Evolutionary conservation across 2,113 vertebrate genomes (phyloP).

Genomic region (Malurus elegans): DNA sequence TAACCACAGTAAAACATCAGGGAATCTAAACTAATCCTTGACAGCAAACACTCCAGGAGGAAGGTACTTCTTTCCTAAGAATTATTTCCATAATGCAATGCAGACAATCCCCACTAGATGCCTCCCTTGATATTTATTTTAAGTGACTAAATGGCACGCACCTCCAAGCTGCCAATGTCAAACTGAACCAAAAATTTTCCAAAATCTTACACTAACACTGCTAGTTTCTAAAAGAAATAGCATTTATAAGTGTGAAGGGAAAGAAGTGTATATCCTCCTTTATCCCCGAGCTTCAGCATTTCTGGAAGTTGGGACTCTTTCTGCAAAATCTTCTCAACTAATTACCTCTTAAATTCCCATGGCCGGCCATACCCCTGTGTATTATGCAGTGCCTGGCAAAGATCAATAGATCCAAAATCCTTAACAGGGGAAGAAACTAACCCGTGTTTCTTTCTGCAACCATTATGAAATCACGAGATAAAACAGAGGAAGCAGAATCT

Average conservation of each 20-base stretch:
- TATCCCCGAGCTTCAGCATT: neutral
- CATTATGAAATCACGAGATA: neutral
- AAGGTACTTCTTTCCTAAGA: neutral
- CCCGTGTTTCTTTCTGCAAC: neutral
- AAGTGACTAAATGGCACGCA: neutral
- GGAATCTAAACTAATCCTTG: neutral
- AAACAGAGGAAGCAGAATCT: neutral
- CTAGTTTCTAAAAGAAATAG: neutral
- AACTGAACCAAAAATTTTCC: neutral
- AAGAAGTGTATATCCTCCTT: neutral
- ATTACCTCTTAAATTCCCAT: neutral
- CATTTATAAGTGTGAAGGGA: fast-evolving
- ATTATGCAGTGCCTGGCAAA: neutral
- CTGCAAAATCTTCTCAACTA: neutral
- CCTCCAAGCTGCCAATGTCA: fast-evolving
- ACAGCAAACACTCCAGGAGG: neutral
- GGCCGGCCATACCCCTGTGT: no score
- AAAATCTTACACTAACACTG: neutral
- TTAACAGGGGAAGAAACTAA: neutral
- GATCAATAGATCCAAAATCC: neutral
- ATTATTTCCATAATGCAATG: neutral
- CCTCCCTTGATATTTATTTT: neutral
- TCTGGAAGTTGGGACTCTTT: neutral
- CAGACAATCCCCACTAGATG: constrained; percentile 52
- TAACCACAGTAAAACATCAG: neutral